Base-by-base conservation (phyloP, 2,113 vertebrate species). In the Lampris megalopsis region DNA sequence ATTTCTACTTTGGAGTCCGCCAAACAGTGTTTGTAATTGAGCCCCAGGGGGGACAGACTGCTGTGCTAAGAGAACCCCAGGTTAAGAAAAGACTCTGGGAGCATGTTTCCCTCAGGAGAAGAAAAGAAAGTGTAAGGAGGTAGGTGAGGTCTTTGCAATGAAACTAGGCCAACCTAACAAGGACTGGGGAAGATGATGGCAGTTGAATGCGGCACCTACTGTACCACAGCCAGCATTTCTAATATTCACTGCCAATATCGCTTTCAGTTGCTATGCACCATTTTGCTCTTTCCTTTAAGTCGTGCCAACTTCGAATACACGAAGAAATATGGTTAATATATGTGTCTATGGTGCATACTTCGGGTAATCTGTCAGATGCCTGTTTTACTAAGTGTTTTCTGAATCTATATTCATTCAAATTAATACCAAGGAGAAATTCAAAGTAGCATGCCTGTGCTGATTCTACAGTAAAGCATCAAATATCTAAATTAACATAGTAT, bases 101-200 rank as follows among this genome's bases (percentile, higher is more conserved):
- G 69, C 75, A 71, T 70, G 78, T 71, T 86, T 85, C 69, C 83
- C 79, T 83, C 45, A 45, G 79, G 59, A 63, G 43, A 52, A 58
- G 72, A 75, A 70, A 77, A 64, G 77, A 54, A 75, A 79, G 75
- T 63, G 81, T 65, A 81, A 89, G 82, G 84, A 84, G 83, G 84
- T 86, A 79, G 89, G 81, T 68, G 71, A 67, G 80, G 69, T 72
- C 81, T 86, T 85, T 77, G 75, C 72, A 68, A 77, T 80, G 70
- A 88, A 92, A 90, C 75, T 92, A 92, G 91, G 90, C 83, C 90
- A 90, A 81, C 71, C 80, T 91, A 88, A 89, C 88, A 89, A 90
- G 86, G 76, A 86, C 68, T 65, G 79, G 54, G 74, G 80, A 80
- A 72, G 58, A 85, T 60, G 83, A 85, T 91, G 84, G 87, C 88